Conservation (phyloP, 2,888 invertebrate species). For the Margaritifera margaritifera region DNA sequence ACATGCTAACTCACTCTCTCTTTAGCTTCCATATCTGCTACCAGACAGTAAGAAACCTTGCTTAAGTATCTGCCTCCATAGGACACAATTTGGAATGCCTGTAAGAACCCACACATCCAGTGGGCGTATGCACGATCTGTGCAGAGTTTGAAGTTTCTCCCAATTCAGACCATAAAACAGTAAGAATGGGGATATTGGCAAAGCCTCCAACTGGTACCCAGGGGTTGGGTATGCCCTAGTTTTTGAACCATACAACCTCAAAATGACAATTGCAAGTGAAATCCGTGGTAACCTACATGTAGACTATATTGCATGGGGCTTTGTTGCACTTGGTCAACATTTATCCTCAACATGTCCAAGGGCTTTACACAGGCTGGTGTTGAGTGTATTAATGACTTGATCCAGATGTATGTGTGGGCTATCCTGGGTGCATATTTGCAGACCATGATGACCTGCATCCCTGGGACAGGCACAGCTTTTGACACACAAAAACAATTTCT, state of each 20-base stretch:
- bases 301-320: too few species aligned
- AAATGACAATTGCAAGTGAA: too few species aligned
- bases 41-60: conserved; percentile 14
- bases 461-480: conserved; percentile 14
- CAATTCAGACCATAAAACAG: conserved; percentile 6
- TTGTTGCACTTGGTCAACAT: conserved; percentile 12
- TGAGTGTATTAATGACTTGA: conserved; percentile 15
- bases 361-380: conserved; percentile 14
- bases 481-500: conserved; percentile 16
- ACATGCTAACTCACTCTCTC: too few species aligned
- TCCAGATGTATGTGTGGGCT: conserved; percentile 9
- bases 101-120: conserved; percentile 9
- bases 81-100: conserved; percentile 17
- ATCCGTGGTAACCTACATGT: too few species aligned
- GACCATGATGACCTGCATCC: conserved; percentile 14
- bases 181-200: not conserved
- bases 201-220: not conserved
- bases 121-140: too few species aligned
- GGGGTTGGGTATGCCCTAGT: not conserved
- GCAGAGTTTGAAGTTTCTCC: conserved; percentile 12
- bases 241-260: too few species aligned
- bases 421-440: conserved; percentile 15
- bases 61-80: conserved; percentile 18
- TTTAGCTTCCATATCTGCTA: too few species aligned
- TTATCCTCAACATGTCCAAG: conserved; percentile 7